These are phyloP conservation scores for Uria lomvia DNA, from an alignment of 2,113 vertebrate species.

Conservation along the genomic window DNA sequence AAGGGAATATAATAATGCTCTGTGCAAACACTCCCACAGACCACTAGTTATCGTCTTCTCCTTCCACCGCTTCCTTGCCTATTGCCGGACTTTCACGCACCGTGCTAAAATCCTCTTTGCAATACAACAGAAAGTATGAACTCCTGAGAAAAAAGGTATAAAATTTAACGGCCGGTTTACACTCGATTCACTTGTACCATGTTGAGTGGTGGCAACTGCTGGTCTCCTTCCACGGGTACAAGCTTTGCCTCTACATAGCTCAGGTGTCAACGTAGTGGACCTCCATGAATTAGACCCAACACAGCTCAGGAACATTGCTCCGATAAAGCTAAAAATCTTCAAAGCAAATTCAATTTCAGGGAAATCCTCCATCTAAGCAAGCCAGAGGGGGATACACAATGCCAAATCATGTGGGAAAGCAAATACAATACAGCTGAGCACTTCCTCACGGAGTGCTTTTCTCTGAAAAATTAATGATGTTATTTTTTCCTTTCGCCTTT, in stretches of 20 bases:
- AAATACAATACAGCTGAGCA: not conserved
- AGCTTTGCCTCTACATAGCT: not conserved
- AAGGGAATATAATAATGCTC: not conserved
- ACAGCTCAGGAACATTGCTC: not conserved
- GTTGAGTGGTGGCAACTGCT: not conserved
- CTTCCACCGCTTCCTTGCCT: not conserved
- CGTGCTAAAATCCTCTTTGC: not conserved
- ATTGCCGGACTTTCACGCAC: not conserved
- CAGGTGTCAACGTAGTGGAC: not conserved
- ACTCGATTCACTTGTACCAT: not conserved
- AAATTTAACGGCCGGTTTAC: not conserved
- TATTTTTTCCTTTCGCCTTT: slow-evolving; percentile 28
- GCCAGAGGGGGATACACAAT: not conserved
- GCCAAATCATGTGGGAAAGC: not conserved
- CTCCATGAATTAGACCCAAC: not conserved
- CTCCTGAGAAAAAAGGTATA: not conserved
- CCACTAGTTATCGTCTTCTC: not conserved
- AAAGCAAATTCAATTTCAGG: not conserved
- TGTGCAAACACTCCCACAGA: not conserved
- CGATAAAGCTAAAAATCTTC: not conserved
- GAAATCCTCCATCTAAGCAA: not conserved
- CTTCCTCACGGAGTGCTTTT: not conserved
- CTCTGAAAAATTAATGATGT: not conserved
- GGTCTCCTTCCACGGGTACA: not conserved
- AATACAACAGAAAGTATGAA: not conserved